Percentiles rank a stretch among this genome's conserved stretches.
Conservation (phyloP, 2,797 vertebrate species). For the Phalanger gymnotis region DNA sequence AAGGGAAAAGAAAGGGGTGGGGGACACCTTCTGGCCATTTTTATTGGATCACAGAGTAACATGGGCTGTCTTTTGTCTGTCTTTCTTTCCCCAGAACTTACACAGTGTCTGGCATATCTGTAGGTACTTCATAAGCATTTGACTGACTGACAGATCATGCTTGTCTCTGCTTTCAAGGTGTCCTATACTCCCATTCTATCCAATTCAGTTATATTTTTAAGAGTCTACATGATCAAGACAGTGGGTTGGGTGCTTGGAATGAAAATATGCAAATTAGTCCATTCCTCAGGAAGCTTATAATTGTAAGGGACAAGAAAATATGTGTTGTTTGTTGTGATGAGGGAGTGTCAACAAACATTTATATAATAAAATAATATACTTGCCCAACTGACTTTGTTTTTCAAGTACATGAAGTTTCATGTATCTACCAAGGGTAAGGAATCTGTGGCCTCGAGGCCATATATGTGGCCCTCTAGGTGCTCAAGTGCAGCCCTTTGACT, state of each 20-base stretch:
- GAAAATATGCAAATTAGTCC: not conserved
- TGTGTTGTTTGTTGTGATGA: not conserved
- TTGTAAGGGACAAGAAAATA: not conserved
- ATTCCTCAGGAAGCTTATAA: not conserved
- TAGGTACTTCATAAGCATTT: not conserved
- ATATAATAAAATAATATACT: too few relatives aligned
- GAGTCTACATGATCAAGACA: not conserved
- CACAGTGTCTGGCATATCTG: not conserved
- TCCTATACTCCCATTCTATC: not conserved
- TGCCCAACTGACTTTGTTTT: too few relatives aligned
- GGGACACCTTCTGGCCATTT: not conserved
- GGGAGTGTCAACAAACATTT: not conserved
- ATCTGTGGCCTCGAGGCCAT: too few relatives aligned
- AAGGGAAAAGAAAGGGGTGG: not conserved
- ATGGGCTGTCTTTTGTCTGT: not conserved
- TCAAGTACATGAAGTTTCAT: too few relatives aligned
- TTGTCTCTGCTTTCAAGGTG: not conserved
- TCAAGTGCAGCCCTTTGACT: too few relatives aligned
- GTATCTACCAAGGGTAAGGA: too few relatives aligned
- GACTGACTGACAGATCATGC: not conserved
- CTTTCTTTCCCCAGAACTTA: not conserved
- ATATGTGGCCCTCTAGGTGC: too few relatives aligned
- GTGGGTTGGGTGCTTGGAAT: not conserved
- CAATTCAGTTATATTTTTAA: not conserved
- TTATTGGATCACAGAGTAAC: not conserved